phyloP scores from a whole-genome alignment of 2,888 invertebrate species.

The Carcina quercana region DNA sequence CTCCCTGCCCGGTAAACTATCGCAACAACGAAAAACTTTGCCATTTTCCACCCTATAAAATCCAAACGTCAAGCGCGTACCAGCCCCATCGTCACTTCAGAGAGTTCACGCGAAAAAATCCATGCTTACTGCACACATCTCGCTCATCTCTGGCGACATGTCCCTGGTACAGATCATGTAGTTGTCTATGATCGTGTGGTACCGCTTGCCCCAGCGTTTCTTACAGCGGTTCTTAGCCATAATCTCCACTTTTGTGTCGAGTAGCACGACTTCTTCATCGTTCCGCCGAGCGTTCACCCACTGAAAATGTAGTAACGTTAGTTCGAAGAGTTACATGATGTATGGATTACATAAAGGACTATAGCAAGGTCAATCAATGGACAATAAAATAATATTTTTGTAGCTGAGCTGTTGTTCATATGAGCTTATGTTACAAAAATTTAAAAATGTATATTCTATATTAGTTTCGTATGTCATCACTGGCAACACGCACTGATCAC shows the following conservation, averaged over 20 bases:
- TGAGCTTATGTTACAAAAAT: no score
- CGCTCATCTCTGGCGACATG: slow-evolving; percentile 29
- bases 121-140: slow-evolving; percentile 33
- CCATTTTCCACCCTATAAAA: no score
- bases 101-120: neutral
- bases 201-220: slow-evolving; percentile 37
- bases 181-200: slow-evolving; percentile 46
- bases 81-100: no score
- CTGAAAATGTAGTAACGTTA: slow-evolving; percentile 6
- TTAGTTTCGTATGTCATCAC: no score
- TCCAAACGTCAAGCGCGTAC: no score
- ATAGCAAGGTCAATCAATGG: neutral
- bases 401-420: no score
- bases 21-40: no score
- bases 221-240: slow-evolving; percentile 34
- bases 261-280: slow-evolving; percentile 20
- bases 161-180: slow-evolving; percentile 50
- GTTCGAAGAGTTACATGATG: neutral
- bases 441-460: no score
- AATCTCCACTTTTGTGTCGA: slow-evolving; percentile 28
- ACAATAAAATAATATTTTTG: no score
- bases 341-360: neutral
- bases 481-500: no score
- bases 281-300: slow-evolving; percentile 15
- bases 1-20: no score